Base-by-base conservation (phyloP, 2,888 invertebrate genomes). In the Notocelia uddmanniana region DNA sequence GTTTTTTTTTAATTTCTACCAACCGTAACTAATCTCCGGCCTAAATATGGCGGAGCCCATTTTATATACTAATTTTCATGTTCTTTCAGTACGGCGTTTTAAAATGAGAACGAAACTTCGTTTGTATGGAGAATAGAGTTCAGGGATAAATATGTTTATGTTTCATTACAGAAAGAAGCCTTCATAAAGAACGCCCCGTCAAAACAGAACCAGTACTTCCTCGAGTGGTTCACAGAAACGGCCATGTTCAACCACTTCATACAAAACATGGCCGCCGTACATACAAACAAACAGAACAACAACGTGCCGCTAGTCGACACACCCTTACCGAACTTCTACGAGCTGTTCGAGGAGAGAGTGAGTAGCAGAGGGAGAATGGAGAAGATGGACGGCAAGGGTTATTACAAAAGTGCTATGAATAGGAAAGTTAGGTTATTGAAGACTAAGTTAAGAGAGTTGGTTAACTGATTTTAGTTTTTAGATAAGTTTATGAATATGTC, bases 141-240 rank as follows among this genome's bases (percentile, higher is more conserved):
- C n/a, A n/a, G n/a, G n/a, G n/a, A n/a, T n/a, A n/a, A n/a, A n/a
- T n/a, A n/a, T n/a, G n/a, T n/a, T n/a, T n/a, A 52, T 48, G 71
- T 60, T 26, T 62, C 13, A 34, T 95, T 94, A 77, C 94, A 97
- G 96, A 96, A 96, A 90, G 96, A 97, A 62, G 87, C 94, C 10
- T 97, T 97, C 86, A 94, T 97, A 41, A 95, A 95, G 78, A 94
- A 93, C 75, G 94, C 95, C 5, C 84, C 94, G 0, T 95, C 96
- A 0, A 96, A 96, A 83, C 95, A 95, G 60, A 94, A 96, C 48
- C 95, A 96, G 76, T 95, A 96, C 79, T 97, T 98, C 86, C 91
- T 98, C 0, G 97, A 97, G 77, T 98, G 97, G 97, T 98, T 98
- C 88, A 95, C 96, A 0, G 97, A 98, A 84, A 97, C 97, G 0